Percentiles rank a stretch among this genome's conserved stretches.
Evolutionary conservation across 2,888 invertebrate species (phyloP).

Genomic region (Hypselothyrea guttata): DNA sequence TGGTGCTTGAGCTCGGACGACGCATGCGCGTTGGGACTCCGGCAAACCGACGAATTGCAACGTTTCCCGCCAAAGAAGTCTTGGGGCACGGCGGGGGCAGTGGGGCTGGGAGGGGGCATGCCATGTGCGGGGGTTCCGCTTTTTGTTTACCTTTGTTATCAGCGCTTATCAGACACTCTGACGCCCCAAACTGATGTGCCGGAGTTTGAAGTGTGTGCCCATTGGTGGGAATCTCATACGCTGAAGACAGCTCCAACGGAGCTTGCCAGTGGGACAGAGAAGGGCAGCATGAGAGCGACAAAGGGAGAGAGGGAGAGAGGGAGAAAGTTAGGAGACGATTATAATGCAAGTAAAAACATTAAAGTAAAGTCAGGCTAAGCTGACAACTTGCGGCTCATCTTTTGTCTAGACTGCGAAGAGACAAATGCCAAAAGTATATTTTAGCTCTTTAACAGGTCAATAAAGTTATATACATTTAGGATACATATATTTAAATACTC

Average conservation of each 20-base stretch:
- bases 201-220: constrained; percentile 60
- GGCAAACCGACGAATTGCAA: constrained; percentile 63
- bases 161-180: constrained; percentile 66
- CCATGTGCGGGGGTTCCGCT: constrained; percentile 12
- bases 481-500: no score
- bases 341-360: background rate
- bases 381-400: no score
- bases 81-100: constrained; percentile 5
- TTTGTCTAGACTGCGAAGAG: no score
- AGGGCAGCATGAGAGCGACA: background rate
- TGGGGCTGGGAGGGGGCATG: background rate
- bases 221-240: constrained; percentile 56
- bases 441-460: no score
- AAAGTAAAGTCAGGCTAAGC: no score
- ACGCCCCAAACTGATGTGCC: constrained; percentile 20
- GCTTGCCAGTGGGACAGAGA: no score
- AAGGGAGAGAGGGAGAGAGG: background rate
- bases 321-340: background rate
- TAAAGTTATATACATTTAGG: no score
- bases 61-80: constrained; percentile 70
- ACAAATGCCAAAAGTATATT: no score
- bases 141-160: constrained; percentile 75
- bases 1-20: constrained; percentile 22
- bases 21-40: constrained; percentile 48
- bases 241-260: constrained; percentile 5